Conservation (phyloP, 2,113 vertebrate genomes). For the Dicrurus megarhynchus region DNA sequence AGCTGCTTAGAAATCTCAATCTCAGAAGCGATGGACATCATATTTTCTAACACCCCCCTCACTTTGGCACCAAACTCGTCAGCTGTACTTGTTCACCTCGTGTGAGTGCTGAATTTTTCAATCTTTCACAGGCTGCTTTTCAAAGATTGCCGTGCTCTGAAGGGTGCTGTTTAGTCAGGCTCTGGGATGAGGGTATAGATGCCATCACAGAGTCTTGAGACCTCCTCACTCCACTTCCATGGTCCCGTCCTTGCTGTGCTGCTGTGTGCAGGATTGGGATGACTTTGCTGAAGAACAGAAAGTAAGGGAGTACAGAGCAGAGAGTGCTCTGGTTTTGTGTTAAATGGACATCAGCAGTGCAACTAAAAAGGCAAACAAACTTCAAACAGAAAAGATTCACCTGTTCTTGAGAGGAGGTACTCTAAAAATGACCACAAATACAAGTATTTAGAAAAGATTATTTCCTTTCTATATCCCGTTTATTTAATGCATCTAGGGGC, state of each 20-base stretch:
- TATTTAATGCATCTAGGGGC: not conserved
- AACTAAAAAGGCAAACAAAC: constrained; percentile 14
- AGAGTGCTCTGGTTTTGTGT: not conserved
- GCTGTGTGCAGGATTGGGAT: not conserved
- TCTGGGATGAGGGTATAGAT: not conserved
- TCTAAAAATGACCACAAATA: constrained; percentile 32
- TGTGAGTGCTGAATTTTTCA: not conserved
- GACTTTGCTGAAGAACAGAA: not conserved
- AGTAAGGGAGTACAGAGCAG: not conserved
- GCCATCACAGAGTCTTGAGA: not conserved
- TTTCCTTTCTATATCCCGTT: constrained; percentile 37
- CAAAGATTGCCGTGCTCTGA: not conserved
- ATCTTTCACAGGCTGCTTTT: not conserved
- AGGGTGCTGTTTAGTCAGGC: not conserved
- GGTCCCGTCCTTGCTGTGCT: not conserved
- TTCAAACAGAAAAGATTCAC: constrained; percentile 20
- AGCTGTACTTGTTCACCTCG: not conserved
- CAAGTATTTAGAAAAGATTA: constrained; percentile 17
- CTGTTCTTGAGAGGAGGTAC: not conserved
- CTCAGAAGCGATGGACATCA: not conserved
- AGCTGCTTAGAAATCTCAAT: not conserved
- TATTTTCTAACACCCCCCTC: not conserved
- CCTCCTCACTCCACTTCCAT: not conserved
- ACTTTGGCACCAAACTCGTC: not conserved
- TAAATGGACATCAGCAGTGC: not conserved